Conservation (phyloP, 23 tunicate genomes). For the Aplidium turbinatum region DNA sequence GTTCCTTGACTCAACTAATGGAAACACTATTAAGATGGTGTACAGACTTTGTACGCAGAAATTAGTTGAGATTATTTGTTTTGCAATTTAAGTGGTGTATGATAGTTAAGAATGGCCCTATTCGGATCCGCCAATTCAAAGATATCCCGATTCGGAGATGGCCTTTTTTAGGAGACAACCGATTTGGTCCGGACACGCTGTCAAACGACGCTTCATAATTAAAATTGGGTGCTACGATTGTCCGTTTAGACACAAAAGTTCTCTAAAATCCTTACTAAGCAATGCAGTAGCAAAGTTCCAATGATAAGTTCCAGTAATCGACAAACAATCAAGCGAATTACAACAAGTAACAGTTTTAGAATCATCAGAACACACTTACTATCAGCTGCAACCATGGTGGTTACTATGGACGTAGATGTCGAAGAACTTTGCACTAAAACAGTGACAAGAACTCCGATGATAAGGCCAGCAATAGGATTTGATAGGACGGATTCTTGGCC, state of each 20-base stretch:
- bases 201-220: too few species aligned
- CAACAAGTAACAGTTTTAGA: not conserved
- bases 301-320: not conserved
- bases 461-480: slow-evolving; percentile 84
- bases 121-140: too few species aligned
- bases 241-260: not conserved
- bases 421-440: slow-evolving; percentile 96
- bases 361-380: slow-evolving; percentile 73
- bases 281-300: not conserved
- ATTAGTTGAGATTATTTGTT: too few species aligned
- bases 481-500: slow-evolving; percentile 59
- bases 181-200: too few species aligned
- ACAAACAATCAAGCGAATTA: not conserved
- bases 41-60: too few species aligned
- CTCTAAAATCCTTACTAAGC: not conserved
- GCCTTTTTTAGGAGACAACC: too few species aligned
- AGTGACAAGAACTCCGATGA: slow-evolving; percentile 87
- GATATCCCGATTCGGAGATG: too few species aligned
- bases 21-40: too few species aligned
- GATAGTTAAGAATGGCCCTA: too few species aligned
- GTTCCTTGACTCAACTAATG: too few species aligned
- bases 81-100: too few species aligned
- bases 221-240: not conserved
- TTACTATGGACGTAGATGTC: slow-evolving; percentile 89
- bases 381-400: slow-evolving; percentile 82